A percentile compares a stretch with the other conserved stretches of the same genome.
Conservation (phyloP, 2,888 invertebrate genomes). For the Lasioglossum lativentre region DNA sequence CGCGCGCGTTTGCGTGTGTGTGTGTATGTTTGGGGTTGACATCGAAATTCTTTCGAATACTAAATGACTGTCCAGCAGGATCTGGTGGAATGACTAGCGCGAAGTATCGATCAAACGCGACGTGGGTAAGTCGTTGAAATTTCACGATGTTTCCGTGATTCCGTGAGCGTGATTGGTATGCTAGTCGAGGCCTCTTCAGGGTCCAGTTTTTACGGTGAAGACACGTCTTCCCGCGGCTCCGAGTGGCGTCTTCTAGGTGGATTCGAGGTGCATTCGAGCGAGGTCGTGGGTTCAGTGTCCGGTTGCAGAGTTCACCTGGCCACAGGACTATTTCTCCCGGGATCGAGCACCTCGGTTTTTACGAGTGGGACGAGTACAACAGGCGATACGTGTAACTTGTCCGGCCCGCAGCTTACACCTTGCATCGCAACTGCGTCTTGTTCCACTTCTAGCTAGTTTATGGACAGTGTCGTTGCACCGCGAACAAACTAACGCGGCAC, state of each 20-base stretch:
- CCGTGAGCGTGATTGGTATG: conserved; percentile 8
- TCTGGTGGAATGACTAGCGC: not conserved
- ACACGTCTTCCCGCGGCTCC: conserved; percentile 33
- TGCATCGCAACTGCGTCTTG: conserved; percentile 18
- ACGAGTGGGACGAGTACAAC: conserved; percentile 37
- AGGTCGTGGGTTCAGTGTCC: conserved; percentile 65
- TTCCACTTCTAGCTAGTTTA: conserved; percentile 33
- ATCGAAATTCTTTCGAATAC: not conserved
- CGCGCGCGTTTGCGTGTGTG: not conserved
- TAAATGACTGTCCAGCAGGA: not conserved
- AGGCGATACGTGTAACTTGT: conserved; percentile 36
- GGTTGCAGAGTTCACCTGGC: conserved; percentile 46
- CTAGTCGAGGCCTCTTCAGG: conserved; percentile 28
- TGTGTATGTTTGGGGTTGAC: not conserved
- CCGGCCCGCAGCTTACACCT: conserved; percentile 28
- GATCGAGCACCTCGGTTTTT: conserved; percentile 57
- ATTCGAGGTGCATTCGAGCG: conserved; percentile 52
- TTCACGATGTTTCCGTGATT: conserved; percentile 27
- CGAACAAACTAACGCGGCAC: conserved; percentile 1
- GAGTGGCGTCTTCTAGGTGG: conserved; percentile 36
- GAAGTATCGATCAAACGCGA: conserved; percentile 10
- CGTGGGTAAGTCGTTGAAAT: not conserved
- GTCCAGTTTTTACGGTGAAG: conserved; percentile 55
- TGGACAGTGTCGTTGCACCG: conserved; percentile 23
- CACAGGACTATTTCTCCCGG: conserved; percentile 55